Evolutionary conservation across 1,140 invertebrate species (phyloP), one percentile per base, ranked within the genome.

Genomic region (Bombus difficillimus): DNA sequence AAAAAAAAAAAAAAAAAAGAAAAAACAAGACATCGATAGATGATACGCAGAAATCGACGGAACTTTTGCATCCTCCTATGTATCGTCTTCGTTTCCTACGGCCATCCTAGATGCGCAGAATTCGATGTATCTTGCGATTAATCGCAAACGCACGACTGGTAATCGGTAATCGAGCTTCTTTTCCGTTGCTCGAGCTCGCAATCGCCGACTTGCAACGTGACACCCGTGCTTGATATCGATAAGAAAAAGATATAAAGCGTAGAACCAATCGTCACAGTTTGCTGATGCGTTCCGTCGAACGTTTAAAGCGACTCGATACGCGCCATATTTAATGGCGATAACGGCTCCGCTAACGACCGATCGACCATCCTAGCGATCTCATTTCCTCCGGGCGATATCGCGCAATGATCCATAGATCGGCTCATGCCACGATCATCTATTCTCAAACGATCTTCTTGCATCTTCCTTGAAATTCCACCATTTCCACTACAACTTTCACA

Each of bases 271-370:
- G 68, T 73, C 83, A 43, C 22, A 22, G 8, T 59, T 72, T 10
- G 66, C 15, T 3, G 12, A 3, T 34, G 22, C 34, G 39, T 53
- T 3, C 12, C 59, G 53, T 74, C n/a, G 43, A 22, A 15, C 32
- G 32, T 59, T 85, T n/a, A 28, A 59, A 69, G 47, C 78, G 43
- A 25, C 62, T 22, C 34, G 59, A 75, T 75, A 81, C 84, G 77
- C 82, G 64, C 82, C 84, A 85, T 85, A 86, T 85, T 84, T 89
- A 91, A 87, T 88, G 41, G 71, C 81, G 86, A 90, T 89, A 89
- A 86, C 87, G 88, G 83, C 79, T 86, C 3, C 43, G 83, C 64
- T 88, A 88, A 89, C 83, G 84, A 88, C 62, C 88, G 78, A 89
- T 89, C 78, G 34, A 39, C 81, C 32, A 69, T 68, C 77, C 10